These are phyloP conservation scores for Harpalus rubripes DNA, from an alignment of 2,888 invertebrate species.

Conservation along the genomic window DNA sequence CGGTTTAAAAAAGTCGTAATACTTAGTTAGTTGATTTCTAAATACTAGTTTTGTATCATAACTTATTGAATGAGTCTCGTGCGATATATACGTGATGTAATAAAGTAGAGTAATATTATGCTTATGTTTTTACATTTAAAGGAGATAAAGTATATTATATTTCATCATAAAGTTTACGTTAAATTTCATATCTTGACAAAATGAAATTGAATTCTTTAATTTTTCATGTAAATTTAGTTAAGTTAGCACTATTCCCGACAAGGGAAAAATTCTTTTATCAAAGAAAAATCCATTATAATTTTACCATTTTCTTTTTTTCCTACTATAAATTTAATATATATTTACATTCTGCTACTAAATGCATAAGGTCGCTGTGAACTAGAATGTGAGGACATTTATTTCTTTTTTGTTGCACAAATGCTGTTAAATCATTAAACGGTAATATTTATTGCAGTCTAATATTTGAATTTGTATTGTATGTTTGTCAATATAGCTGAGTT, in stretches of 20 bases:
- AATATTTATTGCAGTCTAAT: conserved; percentile 2
- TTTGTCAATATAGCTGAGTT: not conserved
- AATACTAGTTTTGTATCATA: too few species aligned
- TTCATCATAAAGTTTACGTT: not conserved
- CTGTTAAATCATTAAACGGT: not conserved
- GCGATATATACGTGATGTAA: not conserved
- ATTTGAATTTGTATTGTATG: not conserved
- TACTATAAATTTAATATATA: conserved; percentile 33
- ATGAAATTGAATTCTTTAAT: conserved; percentile 33
- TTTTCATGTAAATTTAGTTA: conserved; percentile 40
- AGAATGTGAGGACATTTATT: not conserved
- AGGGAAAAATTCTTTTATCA: conserved; percentile 26
- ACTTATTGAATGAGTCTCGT: too few species aligned
- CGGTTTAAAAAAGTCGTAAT: too few species aligned
- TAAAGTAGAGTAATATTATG: not conserved
- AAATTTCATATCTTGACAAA: not conserved
- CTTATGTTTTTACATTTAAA: not conserved
- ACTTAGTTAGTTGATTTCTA: too few species aligned
- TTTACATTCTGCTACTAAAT: conserved; percentile 6
- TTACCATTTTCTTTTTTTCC: conserved; percentile 3
- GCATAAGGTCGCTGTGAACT: not conserved
- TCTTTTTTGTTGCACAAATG: not conserved
- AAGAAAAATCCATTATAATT: conserved; percentile 36
- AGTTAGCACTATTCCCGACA: conserved; percentile 30
- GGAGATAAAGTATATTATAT: not conserved